Conservation (phyloP, 2,888 invertebrate species). For the Rhagium mordax region DNA sequence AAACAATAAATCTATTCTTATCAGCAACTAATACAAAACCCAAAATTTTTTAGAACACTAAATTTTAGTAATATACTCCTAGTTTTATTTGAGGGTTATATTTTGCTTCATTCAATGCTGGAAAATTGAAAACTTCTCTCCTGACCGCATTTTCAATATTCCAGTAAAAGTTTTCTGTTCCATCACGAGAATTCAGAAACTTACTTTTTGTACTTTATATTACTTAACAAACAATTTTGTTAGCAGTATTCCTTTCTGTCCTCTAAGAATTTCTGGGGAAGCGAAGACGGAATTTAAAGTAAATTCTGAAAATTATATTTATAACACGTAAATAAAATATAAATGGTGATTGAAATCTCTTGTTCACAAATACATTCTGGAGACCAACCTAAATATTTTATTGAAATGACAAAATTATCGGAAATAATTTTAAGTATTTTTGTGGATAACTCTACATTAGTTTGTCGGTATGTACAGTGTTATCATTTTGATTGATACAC, state of each 20-base stretch:
- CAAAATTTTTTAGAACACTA: too few relatives aligned
- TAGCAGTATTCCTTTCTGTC: conserved; percentile 2
- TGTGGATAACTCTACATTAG: too few relatives aligned
- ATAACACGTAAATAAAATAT: neutral
- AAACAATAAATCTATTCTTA: too few relatives aligned
- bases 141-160: conserved; percentile 15
- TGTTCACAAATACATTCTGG: too few relatives aligned
- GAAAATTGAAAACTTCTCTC: conserved; percentile 18
- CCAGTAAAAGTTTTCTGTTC: conserved; percentile 21
- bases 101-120: neutral
- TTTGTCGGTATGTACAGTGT: too few relatives aligned
- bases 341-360: too few relatives aligned
- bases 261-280: neutral
- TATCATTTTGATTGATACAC: too few relatives aligned
- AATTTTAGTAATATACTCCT: too few relatives aligned
- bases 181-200: conserved; percentile 16
- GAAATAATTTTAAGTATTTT: too few relatives aligned
- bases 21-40: too few relatives aligned
- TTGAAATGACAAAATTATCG: too few relatives aligned
- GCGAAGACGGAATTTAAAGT: neutral
- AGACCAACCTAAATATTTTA: too few relatives aligned
- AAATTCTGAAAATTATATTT: neutral
- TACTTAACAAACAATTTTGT: conserved; percentile 26
- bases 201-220: conserved; percentile 23
- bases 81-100: neutral